Conservation (phyloP, 2,888 invertebrate genomes). For the Ennomos fuscantarius region DNA sequence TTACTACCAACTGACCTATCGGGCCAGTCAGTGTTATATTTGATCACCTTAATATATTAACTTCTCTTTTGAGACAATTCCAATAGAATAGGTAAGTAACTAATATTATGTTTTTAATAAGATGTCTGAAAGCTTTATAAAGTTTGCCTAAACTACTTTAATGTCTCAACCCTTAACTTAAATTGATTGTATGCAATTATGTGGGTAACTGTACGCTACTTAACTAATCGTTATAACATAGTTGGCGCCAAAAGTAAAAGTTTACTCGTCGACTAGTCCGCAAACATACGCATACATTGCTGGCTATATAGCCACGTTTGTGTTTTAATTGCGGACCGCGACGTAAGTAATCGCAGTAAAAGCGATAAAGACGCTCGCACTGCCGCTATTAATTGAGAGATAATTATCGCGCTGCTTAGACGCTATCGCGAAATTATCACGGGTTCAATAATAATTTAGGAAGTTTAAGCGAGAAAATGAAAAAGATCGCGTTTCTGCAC, state of each 20-base stretch:
- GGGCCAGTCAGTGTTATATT: no score
- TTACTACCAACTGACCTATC: no score
- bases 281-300: conserved; percentile 45
- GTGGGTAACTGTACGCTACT: conserved; percentile 1
- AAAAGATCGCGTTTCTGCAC: no score
- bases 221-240: conserved; percentile 6
- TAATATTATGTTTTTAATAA: no score
- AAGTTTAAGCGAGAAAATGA: no score
- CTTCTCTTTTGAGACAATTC: no score
- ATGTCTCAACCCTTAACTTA: no score
- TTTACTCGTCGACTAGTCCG: conserved; percentile 8
- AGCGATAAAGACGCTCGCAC: conserved; percentile 42
- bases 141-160: no score
- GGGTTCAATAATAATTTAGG: conserved; percentile 4
- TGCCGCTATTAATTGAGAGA: conserved; percentile 57
- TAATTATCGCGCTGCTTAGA: conserved; percentile 47
- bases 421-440: conserved; percentile 25
- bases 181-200: neutral
- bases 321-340: conserved; percentile 44
- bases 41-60: no score
- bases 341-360: conserved; percentile 47
- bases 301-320: conserved; percentile 20
- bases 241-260: conserved; percentile 2
- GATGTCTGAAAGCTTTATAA: no score
- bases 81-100: no score